These are phyloP conservation scores for Pollenia labialis DNA, from an alignment of 2,888 invertebrate species.

Conservation along the genomic window DNA sequence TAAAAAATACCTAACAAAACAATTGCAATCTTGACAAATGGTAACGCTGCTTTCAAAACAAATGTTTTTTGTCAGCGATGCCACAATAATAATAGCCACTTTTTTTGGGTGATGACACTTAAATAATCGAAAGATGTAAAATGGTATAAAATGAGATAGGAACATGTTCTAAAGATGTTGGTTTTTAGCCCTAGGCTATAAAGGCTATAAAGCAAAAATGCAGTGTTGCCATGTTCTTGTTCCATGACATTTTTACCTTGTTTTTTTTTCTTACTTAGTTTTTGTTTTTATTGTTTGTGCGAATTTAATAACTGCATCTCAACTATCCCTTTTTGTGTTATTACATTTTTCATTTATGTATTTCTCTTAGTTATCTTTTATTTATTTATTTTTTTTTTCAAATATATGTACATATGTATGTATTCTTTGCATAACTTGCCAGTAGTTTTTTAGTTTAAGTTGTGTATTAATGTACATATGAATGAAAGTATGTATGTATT, in stretches of 20 bases:
- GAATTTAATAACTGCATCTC: slow-evolving; percentile 44
- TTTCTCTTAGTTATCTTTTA: not conserved
- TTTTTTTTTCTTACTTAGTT: not conserved
- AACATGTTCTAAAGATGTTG: no score
- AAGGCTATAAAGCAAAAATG: no score
- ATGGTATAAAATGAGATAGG: no score
- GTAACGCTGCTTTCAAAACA: no score
- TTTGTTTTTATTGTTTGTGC: slow-evolving; percentile 4
- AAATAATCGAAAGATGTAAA: no score
- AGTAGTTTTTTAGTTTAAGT: slow-evolving; percentile 22
- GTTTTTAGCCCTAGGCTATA: no score
- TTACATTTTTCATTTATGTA: slow-evolving; percentile 19
- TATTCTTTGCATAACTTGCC: slow-evolving; percentile 55
- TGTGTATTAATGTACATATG: not conserved
- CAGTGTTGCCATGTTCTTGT: not conserved
- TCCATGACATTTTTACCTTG: not conserved
- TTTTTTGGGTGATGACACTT: no score
- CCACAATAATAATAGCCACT: no score
- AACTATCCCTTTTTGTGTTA: slow-evolving; percentile 22
- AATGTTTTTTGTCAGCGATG: no score
- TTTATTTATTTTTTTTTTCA: slow-evolving; percentile 1
- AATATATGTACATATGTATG: slow-evolving; percentile 9
- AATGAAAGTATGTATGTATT: no score
- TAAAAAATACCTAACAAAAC: no score
- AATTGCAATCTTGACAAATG: no score